Evolutionary conservation across 2,113 vertebrate species (phyloP).

Genomic region (Heliornis fulica): DNA sequence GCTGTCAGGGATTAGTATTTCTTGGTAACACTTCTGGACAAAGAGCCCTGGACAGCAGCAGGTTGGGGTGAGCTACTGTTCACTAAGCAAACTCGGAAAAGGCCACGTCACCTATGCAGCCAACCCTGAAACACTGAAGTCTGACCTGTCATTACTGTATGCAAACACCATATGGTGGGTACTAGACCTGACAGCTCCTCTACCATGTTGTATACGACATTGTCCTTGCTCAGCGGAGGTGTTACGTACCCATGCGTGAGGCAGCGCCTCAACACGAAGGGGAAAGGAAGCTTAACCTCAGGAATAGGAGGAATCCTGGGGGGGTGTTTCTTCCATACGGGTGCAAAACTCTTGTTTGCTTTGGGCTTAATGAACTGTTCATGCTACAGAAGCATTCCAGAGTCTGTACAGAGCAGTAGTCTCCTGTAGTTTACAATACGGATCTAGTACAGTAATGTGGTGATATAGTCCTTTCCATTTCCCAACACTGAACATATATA

Average conservation of each 20-base stretch:
- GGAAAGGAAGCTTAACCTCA: background rate
- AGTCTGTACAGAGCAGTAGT: background rate
- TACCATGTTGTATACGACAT: rapidly evolving
- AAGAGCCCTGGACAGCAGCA: background rate
- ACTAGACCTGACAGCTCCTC: background rate
- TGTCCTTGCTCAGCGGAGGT: background rate
- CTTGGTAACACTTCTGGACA: background rate
- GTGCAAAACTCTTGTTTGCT: background rate
- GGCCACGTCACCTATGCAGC: background rate
- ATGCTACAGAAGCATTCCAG: background rate
- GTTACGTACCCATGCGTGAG: rapidly evolving
- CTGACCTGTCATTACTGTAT: background rate
- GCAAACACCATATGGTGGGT: background rate
- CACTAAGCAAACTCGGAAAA: background rate
- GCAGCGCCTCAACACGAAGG: rapidly evolving
- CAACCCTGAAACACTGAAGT: rapidly evolving
- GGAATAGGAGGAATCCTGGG: background rate
- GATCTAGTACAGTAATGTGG: background rate
- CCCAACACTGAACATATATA: background rate
- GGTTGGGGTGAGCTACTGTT: rapidly evolving
- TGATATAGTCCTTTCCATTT: background rate
- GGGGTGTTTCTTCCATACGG: background rate
- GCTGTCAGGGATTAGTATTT: background rate
- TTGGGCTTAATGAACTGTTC: background rate
- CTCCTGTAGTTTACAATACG: background rate